A percentile compares a stretch with the other conserved stretches of the same genome.
phyloP scores from a whole-genome alignment of 2,797 vertebrate species.

The Pogoniulus pusillus region DNA sequence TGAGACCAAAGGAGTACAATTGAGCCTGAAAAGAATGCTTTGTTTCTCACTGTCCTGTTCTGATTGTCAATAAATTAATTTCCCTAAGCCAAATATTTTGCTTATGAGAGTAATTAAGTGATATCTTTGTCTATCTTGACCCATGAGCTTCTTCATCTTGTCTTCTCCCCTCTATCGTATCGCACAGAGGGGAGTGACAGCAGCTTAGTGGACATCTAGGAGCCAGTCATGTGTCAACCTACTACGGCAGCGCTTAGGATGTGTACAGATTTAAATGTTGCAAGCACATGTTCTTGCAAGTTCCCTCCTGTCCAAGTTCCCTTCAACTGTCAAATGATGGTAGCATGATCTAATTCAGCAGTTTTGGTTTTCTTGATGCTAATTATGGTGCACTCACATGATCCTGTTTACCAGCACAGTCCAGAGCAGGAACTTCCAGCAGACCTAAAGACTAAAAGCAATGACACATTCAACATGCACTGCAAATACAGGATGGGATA shows the following conservation, averaged over 20 bases:
- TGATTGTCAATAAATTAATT: not conserved
- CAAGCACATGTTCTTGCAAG: accelerated
- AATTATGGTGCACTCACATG: not conserved
- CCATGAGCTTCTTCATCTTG: not conserved
- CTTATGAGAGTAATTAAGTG: not conserved
- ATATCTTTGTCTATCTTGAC: not conserved
- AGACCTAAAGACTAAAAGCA: not conserved
- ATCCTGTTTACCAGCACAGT: not conserved
- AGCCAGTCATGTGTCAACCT: not conserved
- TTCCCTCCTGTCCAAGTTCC: not conserved
- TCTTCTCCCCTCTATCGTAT: not conserved
- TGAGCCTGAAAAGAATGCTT: not conserved
- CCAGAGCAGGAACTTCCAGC: not conserved
- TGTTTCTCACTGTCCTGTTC: not conserved
- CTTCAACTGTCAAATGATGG: not conserved
- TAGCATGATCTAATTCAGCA: not conserved
- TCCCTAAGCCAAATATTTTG: not conserved
- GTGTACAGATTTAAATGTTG: not conserved
- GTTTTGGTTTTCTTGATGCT: not conserved
- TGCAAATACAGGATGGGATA: not conserved
- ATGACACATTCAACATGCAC: not conserved
- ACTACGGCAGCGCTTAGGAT: accelerated
- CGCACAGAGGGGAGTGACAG: not conserved
- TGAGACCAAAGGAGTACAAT: not conserved
- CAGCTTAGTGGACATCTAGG: not conserved